These are phyloP conservation scores for Crenuchus spilurus DNA, from an alignment of 2,797 vertebrate genomes.

Conservation along the genomic window DNA sequence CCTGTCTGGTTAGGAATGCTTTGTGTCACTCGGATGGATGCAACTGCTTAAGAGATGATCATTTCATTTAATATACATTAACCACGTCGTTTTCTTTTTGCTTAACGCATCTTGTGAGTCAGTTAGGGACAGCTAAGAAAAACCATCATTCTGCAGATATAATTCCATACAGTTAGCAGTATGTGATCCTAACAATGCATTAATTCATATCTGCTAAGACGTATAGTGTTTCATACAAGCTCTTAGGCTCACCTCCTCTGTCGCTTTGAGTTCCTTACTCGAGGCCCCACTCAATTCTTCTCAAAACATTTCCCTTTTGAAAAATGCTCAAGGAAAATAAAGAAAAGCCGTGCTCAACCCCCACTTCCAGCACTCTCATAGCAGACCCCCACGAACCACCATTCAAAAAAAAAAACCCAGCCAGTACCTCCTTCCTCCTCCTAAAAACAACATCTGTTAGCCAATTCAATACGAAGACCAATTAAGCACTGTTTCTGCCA, in stretches of 20 bases:
- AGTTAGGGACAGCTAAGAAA: conserved; percentile 45
- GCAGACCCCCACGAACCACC: conserved; percentile 35
- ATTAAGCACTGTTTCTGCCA: conserved; percentile 15
- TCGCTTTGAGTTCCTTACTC: conserved; percentile 31
- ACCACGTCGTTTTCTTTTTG: conserved; percentile 31
- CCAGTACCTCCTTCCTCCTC: conserved; percentile 41
- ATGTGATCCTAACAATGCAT: conserved; percentile 29
- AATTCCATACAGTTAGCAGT: conserved; percentile 35
- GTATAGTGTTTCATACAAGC: conserved; percentile 39
- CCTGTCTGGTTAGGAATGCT: conserved; percentile 64
- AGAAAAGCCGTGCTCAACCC: conserved; percentile 31
- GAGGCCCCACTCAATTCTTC: conserved; percentile 49
- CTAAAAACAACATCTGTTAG: conserved; percentile 57
- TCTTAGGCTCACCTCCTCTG: conserved; percentile 32
- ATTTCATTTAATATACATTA: conserved; percentile 48
- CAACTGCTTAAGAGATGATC: conserved; percentile 47
- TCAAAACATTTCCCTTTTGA: conserved; percentile 41
- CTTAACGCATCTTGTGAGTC: conserved; percentile 1
- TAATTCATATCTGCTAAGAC: conserved; percentile 33
- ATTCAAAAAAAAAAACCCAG: conserved; percentile 42
- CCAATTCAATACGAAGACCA: conserved; percentile 42
- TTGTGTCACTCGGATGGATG: conserved; percentile 50
- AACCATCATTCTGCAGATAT: conserved; percentile 24
- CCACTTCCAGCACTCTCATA: conserved; percentile 25
- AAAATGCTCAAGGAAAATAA: conserved; percentile 47